Evolutionary conservation across 2,888 invertebrate species (phyloP).

Genomic region (Corythucha ciliata): DNA sequence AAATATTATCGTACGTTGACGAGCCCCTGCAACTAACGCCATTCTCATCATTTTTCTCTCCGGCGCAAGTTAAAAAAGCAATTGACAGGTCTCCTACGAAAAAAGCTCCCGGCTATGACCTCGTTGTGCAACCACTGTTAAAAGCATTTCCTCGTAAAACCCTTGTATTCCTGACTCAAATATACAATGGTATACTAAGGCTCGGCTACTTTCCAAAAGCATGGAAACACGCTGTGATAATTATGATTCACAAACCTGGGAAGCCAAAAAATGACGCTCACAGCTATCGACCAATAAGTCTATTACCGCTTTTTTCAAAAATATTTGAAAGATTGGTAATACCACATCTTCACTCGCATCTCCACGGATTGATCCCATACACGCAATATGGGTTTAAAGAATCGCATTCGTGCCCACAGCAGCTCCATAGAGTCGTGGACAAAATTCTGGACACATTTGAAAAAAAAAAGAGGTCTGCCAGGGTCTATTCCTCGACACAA

Average conservation of each 20-base stretch:
- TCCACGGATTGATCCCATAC: background rate
- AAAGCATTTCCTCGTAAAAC: background rate
- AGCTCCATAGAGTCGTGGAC: background rate
- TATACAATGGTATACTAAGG: constrained; percentile 2
- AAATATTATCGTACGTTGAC: too few relatives aligned
- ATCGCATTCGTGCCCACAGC: background rate
- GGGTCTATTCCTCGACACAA: constrained; percentile 9
- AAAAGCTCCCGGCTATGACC: constrained; percentile 15
- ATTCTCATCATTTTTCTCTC: constrained; percentile 7
- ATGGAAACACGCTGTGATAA: background rate
- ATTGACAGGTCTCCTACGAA: constrained; percentile 12
- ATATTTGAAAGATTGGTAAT: background rate
- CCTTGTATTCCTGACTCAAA: background rate
- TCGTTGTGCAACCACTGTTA: background rate
- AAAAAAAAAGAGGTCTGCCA: background rate
- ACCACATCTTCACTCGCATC: background rate
- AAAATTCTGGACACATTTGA: constrained; percentile 1
- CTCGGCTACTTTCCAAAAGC: background rate
- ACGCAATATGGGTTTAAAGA: background rate
- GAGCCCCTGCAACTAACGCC: constrained; percentile 16
- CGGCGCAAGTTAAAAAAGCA: constrained; percentile 12
- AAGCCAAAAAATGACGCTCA: background rate
- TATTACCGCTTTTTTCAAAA: background rate
- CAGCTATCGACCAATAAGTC: background rate
- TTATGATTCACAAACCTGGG: constrained; percentile 3